Evolutionary conservation across 2,888 invertebrate genomes (phyloP), one percentile per base, ranked within the genome.

Genomic region (Folsomia manolachei): DNA sequence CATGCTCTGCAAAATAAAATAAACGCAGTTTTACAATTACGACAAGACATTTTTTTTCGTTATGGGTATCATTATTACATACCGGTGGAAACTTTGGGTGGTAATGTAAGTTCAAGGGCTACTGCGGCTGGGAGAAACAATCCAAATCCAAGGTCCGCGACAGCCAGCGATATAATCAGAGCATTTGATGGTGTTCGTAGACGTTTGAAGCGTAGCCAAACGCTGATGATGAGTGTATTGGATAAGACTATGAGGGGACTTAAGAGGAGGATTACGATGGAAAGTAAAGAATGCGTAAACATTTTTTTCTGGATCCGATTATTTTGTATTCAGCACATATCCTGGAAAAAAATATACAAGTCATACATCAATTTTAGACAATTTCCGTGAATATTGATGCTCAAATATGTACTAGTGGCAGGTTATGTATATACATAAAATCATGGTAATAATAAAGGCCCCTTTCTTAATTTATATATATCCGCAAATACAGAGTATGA

Each of bases 181-280:
- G 87, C 88, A 82, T 89, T 89, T 69, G 88, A 88, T 2, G 89
- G 88, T 23, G 88, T 88, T 76, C 88, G 84, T 61, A 89, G 84
- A 69, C 88, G 84, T 81, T 88, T 88, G 84, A 87, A 89, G 53
- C 87, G 84, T 81, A 87, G 86, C 82, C 89, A 87, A 1, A 88
- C 87, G 7, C 87, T 84, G 61, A 89, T 83, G 27, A 89, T 87
- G 72, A 89, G 83, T 1, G 87, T 86, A 81, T 89, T 89, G 66
- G 88, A 86, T 77, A 86, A 85, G 64, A 89, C 83, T 71, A 88
- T 88, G 83, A 88, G 85, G 14, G 88, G 87, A 26, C 76, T 75
- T 18, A 75, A 62, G 61, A 79, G 73, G 53, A 79, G 71, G 18
- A 81, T 73, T 9, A 79, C 21, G 19, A 79, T 73, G 61, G 75